These are phyloP conservation scores for Tetrao urogallus DNA, from an alignment of 2,113 vertebrate species.

Conservation along the genomic window DNA sequence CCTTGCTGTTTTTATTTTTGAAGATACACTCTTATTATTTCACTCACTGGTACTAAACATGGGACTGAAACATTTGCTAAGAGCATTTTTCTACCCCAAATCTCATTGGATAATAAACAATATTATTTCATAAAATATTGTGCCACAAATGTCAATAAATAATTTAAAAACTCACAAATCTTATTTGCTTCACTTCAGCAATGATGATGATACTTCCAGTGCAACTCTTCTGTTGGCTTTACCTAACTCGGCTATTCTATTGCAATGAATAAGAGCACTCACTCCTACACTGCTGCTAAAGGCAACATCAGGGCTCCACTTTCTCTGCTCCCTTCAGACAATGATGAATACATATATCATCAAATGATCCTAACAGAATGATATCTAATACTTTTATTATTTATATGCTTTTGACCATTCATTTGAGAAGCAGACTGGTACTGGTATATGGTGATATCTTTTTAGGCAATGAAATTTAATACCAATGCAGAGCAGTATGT, in stretches of 20 bases:
- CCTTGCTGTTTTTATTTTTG: neutral
- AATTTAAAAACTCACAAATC: neutral
- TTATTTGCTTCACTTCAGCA: neutral
- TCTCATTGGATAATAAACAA: neutral
- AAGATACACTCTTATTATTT: neutral
- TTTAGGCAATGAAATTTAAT: neutral
- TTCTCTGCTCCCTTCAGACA: neutral
- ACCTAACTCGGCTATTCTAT: neutral
- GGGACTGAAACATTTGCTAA: neutral
- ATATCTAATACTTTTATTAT: neutral
- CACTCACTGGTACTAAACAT: neutral
- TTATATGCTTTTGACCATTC: neutral
- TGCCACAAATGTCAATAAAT: neutral
- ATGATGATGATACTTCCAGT: neutral
- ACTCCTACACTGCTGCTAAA: neutral
- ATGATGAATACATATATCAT: neutral
- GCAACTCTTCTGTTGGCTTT: neutral
- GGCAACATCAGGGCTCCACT: neutral
- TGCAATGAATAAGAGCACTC: neutral
- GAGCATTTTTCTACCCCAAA: neutral
- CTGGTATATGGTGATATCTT: neutral
- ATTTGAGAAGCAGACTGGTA: neutral
- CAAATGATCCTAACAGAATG: neutral
- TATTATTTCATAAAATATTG: neutral
- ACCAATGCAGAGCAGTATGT: neutral